Conservation (phyloP, 2,888 invertebrate species). For the Stratiomys singularior region DNA sequence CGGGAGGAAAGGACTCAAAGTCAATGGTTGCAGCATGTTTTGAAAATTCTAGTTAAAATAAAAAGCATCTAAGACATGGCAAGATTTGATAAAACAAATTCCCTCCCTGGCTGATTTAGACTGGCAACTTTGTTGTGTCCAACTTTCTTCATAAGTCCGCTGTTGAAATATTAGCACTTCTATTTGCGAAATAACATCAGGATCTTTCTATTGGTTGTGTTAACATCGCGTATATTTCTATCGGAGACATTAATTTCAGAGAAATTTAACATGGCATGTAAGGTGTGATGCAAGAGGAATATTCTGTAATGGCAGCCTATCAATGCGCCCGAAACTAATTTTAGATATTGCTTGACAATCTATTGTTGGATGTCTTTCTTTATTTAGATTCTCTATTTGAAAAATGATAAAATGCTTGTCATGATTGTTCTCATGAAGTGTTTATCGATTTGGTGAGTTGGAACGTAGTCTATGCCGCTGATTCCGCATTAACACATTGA, state of each 20-base stretch:
- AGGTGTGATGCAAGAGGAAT: conserved; percentile 35
- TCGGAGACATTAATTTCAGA: conserved; percentile 18
- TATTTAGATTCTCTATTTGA: conserved; percentile 23
- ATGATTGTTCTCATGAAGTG: conserved; percentile 28
- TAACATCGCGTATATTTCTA: background rate
- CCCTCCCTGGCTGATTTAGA: too few relatives aligned
- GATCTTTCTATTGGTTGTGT: conserved; percentile 6
- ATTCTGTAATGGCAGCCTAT: conserved; percentile 28
- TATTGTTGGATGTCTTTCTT: conserved; percentile 45
- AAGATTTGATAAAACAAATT: too few relatives aligned
- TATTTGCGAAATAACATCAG: too few relatives aligned
- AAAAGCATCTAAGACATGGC: too few relatives aligned
- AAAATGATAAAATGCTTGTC: conserved; percentile 42
- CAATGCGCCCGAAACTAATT: conserved; percentile 26
- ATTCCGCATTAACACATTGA: conserved; percentile 3
- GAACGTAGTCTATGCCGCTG: background rate
- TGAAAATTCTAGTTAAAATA: too few relatives aligned
- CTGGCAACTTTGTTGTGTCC: background rate
- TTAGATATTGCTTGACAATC: conserved; percentile 27
- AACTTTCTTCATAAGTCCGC: too few relatives aligned
- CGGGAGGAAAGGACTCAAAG: too few relatives aligned
- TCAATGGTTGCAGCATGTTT: too few relatives aligned
- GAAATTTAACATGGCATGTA: conserved; percentile 2
- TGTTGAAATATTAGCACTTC: too few relatives aligned
- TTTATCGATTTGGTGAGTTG: conserved; percentile 14